phyloP scores from a whole-genome alignment of 2,888 invertebrate genomes.

The Drosophila paramelanica region DNA sequence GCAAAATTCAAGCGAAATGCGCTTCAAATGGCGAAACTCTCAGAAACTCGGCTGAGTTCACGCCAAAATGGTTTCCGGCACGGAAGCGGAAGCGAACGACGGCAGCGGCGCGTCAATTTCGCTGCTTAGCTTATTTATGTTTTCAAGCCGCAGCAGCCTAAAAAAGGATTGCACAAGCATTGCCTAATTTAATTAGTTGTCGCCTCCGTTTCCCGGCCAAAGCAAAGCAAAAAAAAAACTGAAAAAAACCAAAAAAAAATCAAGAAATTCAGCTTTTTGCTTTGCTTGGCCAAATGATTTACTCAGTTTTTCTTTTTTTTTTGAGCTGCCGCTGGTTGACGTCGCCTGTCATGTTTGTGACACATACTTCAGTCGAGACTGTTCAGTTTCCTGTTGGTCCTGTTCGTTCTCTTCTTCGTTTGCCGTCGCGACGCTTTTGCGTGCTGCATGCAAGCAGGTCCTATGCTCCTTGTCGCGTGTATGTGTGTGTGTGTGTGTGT shows the following conservation, averaged over 20 bases:
- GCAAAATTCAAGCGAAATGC: constrained; percentile 76
- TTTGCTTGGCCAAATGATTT: constrained; percentile 72
- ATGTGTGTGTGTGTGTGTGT: no score
- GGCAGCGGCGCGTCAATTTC: constrained; percentile 33
- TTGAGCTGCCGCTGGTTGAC: constrained; percentile 71
- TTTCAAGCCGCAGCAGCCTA: constrained; percentile 60
- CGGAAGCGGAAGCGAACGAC: constrained; percentile 74
- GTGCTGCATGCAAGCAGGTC: constrained; percentile 63
- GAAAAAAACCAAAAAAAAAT: constrained; percentile 2
- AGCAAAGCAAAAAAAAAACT: background rate
- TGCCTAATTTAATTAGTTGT: constrained; percentile 76
- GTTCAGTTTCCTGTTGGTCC: constrained; percentile 25
- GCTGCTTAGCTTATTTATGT: constrained; percentile 69
- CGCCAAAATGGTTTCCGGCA: constrained; percentile 80
- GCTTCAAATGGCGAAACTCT: constrained; percentile 71
- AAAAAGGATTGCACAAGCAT: constrained; percentile 68
- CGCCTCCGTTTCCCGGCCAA: constrained; percentile 40
- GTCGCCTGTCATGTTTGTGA: constrained; percentile 78
- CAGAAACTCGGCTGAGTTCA: constrained; percentile 58
- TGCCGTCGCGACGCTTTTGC: constrained; percentile 31
- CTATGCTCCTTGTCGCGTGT: constrained; percentile 17
- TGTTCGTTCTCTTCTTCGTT: constrained; percentile 9
- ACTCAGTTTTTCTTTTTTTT: constrained; percentile 49
- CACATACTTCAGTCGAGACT: constrained; percentile 73
- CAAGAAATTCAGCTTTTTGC: constrained; percentile 46